Base-by-base conservation (phyloP, 2,797 vertebrate genomes). In the Myotis findleyi region DNA sequence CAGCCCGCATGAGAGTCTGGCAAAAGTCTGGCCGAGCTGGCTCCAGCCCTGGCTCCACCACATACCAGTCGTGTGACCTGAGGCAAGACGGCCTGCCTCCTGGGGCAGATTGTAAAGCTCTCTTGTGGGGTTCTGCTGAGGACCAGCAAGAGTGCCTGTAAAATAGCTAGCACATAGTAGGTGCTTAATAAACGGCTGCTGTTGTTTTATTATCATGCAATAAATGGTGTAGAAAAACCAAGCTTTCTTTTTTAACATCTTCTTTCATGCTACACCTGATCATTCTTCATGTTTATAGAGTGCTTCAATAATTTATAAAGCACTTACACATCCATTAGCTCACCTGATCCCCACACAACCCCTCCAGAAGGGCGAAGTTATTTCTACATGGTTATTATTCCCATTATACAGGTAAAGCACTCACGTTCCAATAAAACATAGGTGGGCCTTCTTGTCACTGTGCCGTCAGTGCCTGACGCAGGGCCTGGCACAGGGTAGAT, bases 281-380 rank as follows among this genome's bases (percentile, higher is more conserved):
- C 41, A n/a, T 47, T 38, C 59, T 87, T 95, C 25, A 57, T 68
- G 64, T 72, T 75, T 89, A 82, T 38, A 87, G 66, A 33, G 36
- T 36, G 68, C 51, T 75, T 96, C 75, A 73, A 86, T 91, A 89
- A 89, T 93, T 97, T 81, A 91, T 76, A 64, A 94, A 72, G 89
- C 27, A 84, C 83, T 96, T 80, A 33, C 53, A n/a, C 8, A 3
- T 86, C 75, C 93, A 85, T 94, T 64, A 87, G 76, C 51, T 76
- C 83, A 68, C 66, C 72, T n/a, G 41, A 85, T 49, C 66, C 64
- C 83, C 53, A 8, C 10, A 5, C 36, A 64, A 21, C 7, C 23
- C 41, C 79, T 44, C 36, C 36, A 79, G 82, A 80, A 93, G 53
- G 33, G 36, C 89, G 33, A 13, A 36, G 59, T 89, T 79, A 11